Base-by-base conservation (phyloP, 2,113 vertebrate species). In the Apaloderma vittatum region DNA sequence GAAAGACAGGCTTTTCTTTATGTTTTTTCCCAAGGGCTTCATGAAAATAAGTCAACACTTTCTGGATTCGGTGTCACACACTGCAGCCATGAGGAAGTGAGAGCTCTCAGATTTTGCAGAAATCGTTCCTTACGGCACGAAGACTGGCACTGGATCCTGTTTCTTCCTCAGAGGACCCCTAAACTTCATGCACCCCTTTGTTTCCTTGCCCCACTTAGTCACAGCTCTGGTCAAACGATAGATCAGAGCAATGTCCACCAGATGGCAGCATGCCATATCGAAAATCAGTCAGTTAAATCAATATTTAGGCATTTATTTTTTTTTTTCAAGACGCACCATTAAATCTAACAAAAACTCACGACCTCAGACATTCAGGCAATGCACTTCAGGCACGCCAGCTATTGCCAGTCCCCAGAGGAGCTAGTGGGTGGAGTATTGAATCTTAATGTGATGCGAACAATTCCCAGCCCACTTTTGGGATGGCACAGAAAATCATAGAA, bases 221-320 rank as follows among this genome's bases (percentile, higher is more conserved):
- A 4, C 6, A 22, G 36, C 40, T 15, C 54, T 40, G 87, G 89
- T 58, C 94, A 78, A 65, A 89, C 1, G 27, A n/a, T 54, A 26
- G 49, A 91, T 87, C 49, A 54, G 88, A 94, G 49, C 86, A 61
- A 18, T 12, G 88, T 78, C 97, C 97, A 97, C 96, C 95, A 97
- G 97, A 97, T 97, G 96, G 96, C 95, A 97, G 95, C 93, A 97
- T 97, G 96, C 95, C 97, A 97, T 97, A 96, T 97, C 61, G 66
- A 97, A 97, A 97, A 94, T 75, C 86, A 94, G 73, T 91, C 91
- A 92, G 83, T 92, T 86, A 77, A 95, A 96, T 96, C 93, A 85
- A 80, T 83, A 93, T 95, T 97, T 96, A 93, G 87, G 67, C 67
- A 37, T n/a, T 3, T n/a, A 43, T 22, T 20, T 36, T 5, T 13